Conservation (phyloP, 2,888 invertebrate genomes). For the Mythimna pallens region DNA sequence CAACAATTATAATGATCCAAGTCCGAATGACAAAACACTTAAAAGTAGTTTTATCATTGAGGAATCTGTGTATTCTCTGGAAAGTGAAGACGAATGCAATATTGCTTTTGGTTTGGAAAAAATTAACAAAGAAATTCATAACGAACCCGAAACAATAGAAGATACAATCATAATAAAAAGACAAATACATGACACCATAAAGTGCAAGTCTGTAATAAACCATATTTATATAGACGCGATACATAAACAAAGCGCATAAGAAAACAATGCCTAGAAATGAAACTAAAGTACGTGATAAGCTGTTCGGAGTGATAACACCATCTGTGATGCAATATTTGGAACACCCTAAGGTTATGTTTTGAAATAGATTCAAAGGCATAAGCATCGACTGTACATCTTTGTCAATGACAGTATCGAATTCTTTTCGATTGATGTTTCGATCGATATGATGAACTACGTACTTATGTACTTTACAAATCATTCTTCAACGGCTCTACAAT, state of each 20-base stretch:
- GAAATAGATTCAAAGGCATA: constrained; percentile 2
- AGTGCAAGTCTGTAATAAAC: not conserved
- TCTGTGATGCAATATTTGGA: not conserved
- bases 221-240: not conserved
- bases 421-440: not conserved
- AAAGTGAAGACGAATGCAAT: not conserved
- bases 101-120: not conserved
- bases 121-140: not conserved
- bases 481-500: not conserved
- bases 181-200: not conserved
- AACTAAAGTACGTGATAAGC: not conserved
- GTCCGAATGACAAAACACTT: not conserved
- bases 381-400: not conserved
- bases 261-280: not conserved
- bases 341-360: not conserved
- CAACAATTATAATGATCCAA: not conserved
- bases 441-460: not conserved
- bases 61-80: not conserved
- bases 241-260: not conserved
- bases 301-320: not conserved
- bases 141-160: not conserved
- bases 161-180: not conserved
- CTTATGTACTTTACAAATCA: not conserved
- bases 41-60: not conserved
- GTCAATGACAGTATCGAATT: not conserved